A percentile compares a stretch with the other conserved stretches of the same genome.
Conservation (phyloP, 2,113 vertebrate species). For the Thalassoma bifasciatum region DNA sequence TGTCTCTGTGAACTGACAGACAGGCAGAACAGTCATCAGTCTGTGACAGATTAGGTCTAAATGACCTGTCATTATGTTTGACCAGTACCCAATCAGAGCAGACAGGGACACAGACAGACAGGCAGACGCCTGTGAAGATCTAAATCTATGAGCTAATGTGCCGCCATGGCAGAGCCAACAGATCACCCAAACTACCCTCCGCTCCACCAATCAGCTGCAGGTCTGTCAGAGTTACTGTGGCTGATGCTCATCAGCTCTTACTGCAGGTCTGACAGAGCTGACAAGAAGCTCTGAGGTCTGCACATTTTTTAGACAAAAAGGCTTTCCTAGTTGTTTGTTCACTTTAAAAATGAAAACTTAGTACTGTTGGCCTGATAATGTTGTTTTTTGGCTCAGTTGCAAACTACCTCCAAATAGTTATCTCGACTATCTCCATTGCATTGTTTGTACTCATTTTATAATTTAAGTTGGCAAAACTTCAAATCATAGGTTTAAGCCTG, state of each 20-base stretch:
- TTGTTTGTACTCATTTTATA: too few relatives aligned
- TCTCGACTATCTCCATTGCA: too few relatives aligned
- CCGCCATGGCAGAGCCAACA: conserved; percentile 40
- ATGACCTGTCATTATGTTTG: conserved; percentile 82
- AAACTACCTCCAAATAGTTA: too few relatives aligned
- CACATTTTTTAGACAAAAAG: background rate
- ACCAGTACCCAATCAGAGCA: conserved; percentile 66
- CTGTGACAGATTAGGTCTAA: conserved; percentile 84
- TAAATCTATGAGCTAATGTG: conserved; percentile 47
- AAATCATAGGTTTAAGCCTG: too few relatives aligned
- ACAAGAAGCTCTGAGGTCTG: background rate
- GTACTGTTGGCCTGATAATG: too few relatives aligned
- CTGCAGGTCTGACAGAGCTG: too few relatives aligned
- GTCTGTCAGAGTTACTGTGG: conserved; percentile 5
- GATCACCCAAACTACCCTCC: conserved; percentile 53
- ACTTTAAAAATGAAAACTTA: too few relatives aligned
- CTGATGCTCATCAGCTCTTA: conserved; percentile 13
- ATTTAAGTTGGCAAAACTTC: too few relatives aligned
- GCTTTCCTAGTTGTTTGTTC: too few relatives aligned
- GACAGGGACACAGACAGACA: conserved; percentile 63
- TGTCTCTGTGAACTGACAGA: conserved; percentile 83
- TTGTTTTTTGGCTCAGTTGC: too few relatives aligned
- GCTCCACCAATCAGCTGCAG: conserved; percentile 32
- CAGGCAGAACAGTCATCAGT: conserved; percentile 85
- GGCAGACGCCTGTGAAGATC: conserved; percentile 53